Base-by-base conservation (phyloP, 2,888 invertebrate species). In the Nomada lathburiana region DNA sequence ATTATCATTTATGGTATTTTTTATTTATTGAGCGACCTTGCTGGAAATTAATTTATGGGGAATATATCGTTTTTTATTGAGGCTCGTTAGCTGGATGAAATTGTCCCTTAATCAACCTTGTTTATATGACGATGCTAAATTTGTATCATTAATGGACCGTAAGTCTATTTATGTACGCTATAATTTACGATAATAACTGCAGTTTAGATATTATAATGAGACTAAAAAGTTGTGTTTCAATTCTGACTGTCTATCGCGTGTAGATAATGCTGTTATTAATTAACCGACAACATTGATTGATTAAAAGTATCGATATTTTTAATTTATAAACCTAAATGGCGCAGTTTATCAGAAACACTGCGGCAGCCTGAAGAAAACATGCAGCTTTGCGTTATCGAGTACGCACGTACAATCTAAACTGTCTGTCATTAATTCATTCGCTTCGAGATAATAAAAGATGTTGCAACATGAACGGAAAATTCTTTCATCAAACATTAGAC, bases 371-470 rank as follows among this genome's bases (percentile, higher is more conserved):
- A 36, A 42, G 42, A 20, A 55, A 42, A 44, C 44, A 53, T 53
- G 20, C 44, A 16, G 44, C 44, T 20, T 2, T 23, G 62, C 44
- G 20, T 47, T 44, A 63, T 23, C 23, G 20, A 16, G 20, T 23
- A 11, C 10, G 20, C 5, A 62, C n/a, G n/a, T 13, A 47, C 3
- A 11, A 62, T 50, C 29, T 36, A 53, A 29, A 67, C 7, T 52
- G 26, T 4, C 4, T 29, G 16, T 67, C 67, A 36, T 55, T 68
- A 68, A 68, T 68, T 55, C 20, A 63, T 23, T 23, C 62, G 16
- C 44, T 11, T 42, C 5, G 3, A 68, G 53, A 68, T 55, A 53
- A 67, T 36, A 20, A 9, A 36, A 55, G 16, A 16, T 42, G 36
- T 5, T 55, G 42, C 67, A 67, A 55, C 65, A 29, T 29, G 50